Percentiles rank a stretch among this genome's conserved stretches.
Evolutionary conservation across 2,888 invertebrate genomes (phyloP).

Genomic region (Lochmaea crataegi): DNA sequence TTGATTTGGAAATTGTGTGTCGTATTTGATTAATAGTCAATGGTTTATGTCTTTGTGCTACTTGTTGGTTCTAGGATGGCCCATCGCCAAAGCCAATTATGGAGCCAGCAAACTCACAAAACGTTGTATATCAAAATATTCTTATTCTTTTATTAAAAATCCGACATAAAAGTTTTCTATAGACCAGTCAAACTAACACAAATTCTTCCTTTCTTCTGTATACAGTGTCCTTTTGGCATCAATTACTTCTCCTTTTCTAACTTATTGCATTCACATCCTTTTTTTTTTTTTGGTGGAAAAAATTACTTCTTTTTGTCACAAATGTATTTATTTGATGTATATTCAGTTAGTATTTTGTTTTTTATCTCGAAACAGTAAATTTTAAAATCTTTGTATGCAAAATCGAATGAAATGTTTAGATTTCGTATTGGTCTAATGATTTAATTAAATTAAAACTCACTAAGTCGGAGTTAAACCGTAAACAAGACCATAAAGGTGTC

Average conservation of each 20-base stretch:
- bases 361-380: too few relatives aligned
- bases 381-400: too few relatives aligned
- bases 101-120: slow-evolving; percentile 27
- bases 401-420: background rate
- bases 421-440: background rate
- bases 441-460: background rate
- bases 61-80: slow-evolving; percentile 30
- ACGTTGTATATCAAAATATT: slow-evolving; percentile 28
- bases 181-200: background rate
- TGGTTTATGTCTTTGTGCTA: slow-evolving; percentile 27
- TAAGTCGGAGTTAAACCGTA: background rate
- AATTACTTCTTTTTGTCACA: too few relatives aligned
- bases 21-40: slow-evolving; percentile 25
- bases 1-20: slow-evolving; percentile 28
- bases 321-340: too few relatives aligned
- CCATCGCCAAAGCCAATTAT: slow-evolving; percentile 34
- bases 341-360: too few relatives aligned
- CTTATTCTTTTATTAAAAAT: slow-evolving; percentile 23
- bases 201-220: too few relatives aligned
- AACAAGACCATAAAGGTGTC: background rate
- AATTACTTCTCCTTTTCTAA: too few relatives aligned
- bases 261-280: too few relatives aligned
- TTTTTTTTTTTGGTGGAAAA: too few relatives aligned
- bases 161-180: slow-evolving; percentile 1
- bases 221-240: too few relatives aligned